Evolutionary conservation across 2,797 vertebrate species (phyloP).

Genomic region (Melanotaenia pygmaea): DNA sequence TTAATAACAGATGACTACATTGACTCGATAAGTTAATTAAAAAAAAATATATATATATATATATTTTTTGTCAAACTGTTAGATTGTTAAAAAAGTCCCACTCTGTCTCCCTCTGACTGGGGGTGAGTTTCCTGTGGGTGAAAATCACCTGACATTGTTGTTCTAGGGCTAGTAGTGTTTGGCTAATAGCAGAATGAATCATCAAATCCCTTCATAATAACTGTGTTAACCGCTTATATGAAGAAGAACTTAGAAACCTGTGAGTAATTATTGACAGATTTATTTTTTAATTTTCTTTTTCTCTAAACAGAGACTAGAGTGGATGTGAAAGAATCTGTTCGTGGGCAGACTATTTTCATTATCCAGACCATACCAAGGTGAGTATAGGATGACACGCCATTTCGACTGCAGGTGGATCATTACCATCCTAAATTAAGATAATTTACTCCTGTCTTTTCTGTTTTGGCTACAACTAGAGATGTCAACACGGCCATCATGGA

Average conservation of each 20-base stretch:
- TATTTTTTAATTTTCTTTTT: not conserved
- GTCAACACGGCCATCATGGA: conserved; percentile 99
- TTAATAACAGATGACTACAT: no score
- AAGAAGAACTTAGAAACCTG: no score
- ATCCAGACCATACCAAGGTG: conserved; percentile 98
- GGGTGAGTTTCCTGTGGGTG: not conserved
- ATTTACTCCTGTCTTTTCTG: not conserved
- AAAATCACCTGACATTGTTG: not conserved
- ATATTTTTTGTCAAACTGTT: no score
- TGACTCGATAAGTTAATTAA: no score
- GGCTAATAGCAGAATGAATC: no score
- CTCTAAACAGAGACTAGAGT: conserved; percentile 90
- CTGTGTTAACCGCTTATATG: no score
- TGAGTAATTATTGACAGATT: not conserved
- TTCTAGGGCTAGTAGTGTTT: not conserved
- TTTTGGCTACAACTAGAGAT: conserved; percentile 81
- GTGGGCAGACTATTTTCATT: conserved; percentile 98
- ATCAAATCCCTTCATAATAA: no score
- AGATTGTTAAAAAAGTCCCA: no score
- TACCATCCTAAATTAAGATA: not conserved
- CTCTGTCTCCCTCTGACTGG: no score
- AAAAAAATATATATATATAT: no score
- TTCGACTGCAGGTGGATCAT: not conserved
- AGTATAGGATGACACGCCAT: conserved; percentile 12
- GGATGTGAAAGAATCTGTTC: conserved; percentile 97